Evolutionary conservation across 2,888 invertebrate genomes (phyloP).

Genomic region (Lacanobia oleracea): DNA sequence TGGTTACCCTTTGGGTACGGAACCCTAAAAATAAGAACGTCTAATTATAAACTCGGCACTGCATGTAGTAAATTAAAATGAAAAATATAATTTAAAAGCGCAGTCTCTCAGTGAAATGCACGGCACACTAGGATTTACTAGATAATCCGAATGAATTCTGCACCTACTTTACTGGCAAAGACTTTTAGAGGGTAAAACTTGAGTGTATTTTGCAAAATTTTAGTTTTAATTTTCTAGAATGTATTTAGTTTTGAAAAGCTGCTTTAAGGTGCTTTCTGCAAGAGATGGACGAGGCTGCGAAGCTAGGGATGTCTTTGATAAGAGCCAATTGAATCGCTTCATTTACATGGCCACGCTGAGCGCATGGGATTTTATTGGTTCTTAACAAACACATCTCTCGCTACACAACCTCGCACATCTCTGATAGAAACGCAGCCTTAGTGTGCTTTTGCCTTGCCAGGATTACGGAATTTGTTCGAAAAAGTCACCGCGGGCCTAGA

Average conservation of each 20-base stretch:
- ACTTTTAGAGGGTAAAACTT: constrained; percentile 24
- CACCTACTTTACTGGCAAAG: constrained; percentile 30
- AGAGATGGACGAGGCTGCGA: too few relatives aligned
- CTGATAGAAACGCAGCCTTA: too few relatives aligned
- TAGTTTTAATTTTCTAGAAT: constrained; percentile 40
- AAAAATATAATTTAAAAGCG: constrained; percentile 48
- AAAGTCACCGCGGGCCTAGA: too few relatives aligned
- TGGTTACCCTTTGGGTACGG: too few relatives aligned
- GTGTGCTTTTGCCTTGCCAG: too few relatives aligned
- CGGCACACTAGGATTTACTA: constrained; percentile 55
- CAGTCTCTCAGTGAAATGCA: constrained; percentile 44
- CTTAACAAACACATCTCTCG: too few relatives aligned
- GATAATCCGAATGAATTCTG: constrained; percentile 62
- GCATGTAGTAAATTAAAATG: constrained; percentile 16
- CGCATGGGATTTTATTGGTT: too few relatives aligned
- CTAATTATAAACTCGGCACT: background rate
- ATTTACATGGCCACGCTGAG: too few relatives aligned
- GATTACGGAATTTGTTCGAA: too few relatives aligned
- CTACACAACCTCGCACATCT: too few relatives aligned
- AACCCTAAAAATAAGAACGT: background rate
- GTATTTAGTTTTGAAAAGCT: constrained; percentile 15
- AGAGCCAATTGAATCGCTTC: too few relatives aligned
- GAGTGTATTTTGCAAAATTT: constrained; percentile 38
- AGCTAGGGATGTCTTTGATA: too few relatives aligned
- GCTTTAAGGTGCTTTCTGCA: background rate